Evolutionary conservation across 2,113 vertebrate species (phyloP).

Genomic region (Scartelaos histophorus): DNA sequence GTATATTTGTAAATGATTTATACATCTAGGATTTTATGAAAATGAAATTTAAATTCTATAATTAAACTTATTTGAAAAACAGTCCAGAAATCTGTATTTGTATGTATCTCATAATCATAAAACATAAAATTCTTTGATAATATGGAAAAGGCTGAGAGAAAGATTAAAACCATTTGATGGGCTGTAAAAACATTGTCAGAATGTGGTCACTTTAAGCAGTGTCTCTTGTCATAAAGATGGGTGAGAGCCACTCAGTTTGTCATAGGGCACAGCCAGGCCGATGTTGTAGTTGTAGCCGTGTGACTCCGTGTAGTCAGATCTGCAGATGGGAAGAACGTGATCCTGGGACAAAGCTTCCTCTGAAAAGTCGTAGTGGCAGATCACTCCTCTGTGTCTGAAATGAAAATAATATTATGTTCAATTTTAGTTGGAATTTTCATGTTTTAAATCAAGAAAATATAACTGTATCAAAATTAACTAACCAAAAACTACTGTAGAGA

Average conservation of each 20-base stretch:
- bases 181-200: neutral
- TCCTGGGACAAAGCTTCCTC: conserved; percentile 78
- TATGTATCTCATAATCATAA: neutral
- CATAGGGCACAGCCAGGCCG: conserved; percentile 83
- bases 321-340: conserved; percentile 88
- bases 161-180: neutral
- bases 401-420: neutral
- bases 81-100: neutral
- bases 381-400: conserved; percentile 85
- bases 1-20: neutral
- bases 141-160: neutral
- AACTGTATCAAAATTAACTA: too few species aligned
- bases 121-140: neutral
- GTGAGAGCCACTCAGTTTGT: conserved; percentile 63
- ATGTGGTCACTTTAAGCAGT: neutral
- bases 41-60: neutral
- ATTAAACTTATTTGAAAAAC: neutral
- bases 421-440: neutral
- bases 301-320: conserved; percentile 77
- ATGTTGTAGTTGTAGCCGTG: conserved; percentile 89
- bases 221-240: conserved; percentile 31
- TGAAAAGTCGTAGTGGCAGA: conserved; percentile 89
- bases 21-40: neutral
- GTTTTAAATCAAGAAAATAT: neutral
- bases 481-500: too few species aligned